Evolutionary conservation across 2,113 vertebrate species (phyloP), one percentile per base, ranked within the genome.

Genomic region (Tretioscincus oriximinensis): DNA sequence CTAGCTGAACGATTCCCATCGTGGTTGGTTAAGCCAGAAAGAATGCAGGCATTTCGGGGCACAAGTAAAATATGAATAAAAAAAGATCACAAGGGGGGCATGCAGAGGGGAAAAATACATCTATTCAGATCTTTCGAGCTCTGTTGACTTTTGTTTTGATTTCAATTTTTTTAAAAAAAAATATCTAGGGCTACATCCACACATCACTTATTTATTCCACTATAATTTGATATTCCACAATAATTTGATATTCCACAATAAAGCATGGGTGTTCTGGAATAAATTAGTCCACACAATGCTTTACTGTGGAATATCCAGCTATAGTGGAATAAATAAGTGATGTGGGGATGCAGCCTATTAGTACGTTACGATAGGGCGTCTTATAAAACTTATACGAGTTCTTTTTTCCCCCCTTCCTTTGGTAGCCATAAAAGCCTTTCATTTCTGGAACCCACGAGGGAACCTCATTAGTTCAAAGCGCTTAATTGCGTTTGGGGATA

Each of bases 391-490:
- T 71, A 71, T 72, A 66, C n/a, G 64, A 0, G 9, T 21, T 78
- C 2, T 41, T 86, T 29, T n/a, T 12, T 18, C 85, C 31, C 29
- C 11, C 24, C 2, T 66, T 54, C 29, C 4, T 66, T 72, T 6
- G 3, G 26, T 63, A 60, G n/a, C 3, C 2, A 1, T n/a, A 26
- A n/a, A 71, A 29, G 63, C 67, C 66, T 26, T 16, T 41, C 21
- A 54, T 67, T 76, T 80, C 14, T 24, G 83, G n/a, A 83, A 65
- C 45, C 69, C 65, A 79, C 14, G 6, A 58, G 16, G 82, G 24
- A 54, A 65, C 45, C 68, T 87, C 67, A 51, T 78, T 35, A 41
- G n/a, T 12, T 20, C 26, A 28, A n/a, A 61, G 60, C 4, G 18
- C 3, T 61, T 49, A 82, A 82, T 76, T 75, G 16, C 49, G n/a